These are phyloP conservation scores for Bilobella aurantiaca DNA, from an alignment of 1,140 invertebrate species.

Conservation along the genomic window DNA sequence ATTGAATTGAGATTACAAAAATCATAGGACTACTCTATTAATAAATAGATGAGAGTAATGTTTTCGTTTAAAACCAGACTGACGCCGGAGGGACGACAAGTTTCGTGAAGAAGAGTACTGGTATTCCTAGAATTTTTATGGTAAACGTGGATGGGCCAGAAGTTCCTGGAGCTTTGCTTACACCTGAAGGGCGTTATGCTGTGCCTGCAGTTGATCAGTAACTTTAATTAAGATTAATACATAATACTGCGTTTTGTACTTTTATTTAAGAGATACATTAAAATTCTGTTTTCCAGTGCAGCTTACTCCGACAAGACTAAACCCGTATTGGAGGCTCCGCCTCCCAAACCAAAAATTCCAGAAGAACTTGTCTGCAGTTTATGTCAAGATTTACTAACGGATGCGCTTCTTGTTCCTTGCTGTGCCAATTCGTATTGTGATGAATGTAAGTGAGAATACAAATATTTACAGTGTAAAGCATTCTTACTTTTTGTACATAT, in stretches of 20 bases:
- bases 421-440: slow-evolving; percentile 97
- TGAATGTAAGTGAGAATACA: slow-evolving; percentile 63
- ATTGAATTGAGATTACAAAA: too few relatives aligned
- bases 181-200: slow-evolving; percentile 80
- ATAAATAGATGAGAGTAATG: too few relatives aligned
- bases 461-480: not conserved
- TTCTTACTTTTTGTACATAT: slow-evolving; percentile 10
- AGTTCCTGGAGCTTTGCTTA: slow-evolving; percentile 84
- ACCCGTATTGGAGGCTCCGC: slow-evolving; percentile 48
- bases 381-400: slow-evolving; percentile 83
- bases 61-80: not conserved
- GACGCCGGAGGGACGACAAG: too few relatives aligned
- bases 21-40: too few relatives aligned
- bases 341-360: slow-evolving; percentile 64
- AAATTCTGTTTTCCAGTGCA: slow-evolving; percentile 48
- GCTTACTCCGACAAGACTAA: slow-evolving; percentile 61
- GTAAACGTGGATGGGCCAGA: slow-evolving; percentile 78
- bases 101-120: slow-evolving; percentile 88
- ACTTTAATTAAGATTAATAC: slow-evolving; percentile 40
- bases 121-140: slow-evolving; percentile 95
- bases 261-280: not conserved
- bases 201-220: slow-evolving; percentile 83
- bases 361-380: slow-evolving; percentile 82
- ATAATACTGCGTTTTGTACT: not conserved
- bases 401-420: slow-evolving; percentile 93